Conservation (phyloP, 2,113 vertebrate genomes). For the Pachyramphus minor region DNA sequence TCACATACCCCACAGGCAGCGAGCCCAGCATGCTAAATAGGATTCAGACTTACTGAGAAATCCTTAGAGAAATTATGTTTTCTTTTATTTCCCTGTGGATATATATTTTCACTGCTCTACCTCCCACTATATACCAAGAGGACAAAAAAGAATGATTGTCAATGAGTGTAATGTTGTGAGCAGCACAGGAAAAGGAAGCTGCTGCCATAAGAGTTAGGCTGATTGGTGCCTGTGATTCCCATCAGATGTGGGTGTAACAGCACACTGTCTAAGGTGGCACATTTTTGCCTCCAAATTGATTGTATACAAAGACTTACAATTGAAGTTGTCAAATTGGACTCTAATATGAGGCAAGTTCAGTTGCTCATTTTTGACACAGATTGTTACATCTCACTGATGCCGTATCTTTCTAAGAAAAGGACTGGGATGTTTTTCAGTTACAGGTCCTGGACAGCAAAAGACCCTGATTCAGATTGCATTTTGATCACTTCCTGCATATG, state of each 20-base stretch:
- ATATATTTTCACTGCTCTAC: background rate
- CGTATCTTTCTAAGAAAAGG: background rate
- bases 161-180: background rate
- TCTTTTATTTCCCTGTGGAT: slow-evolving; percentile 36
- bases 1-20: background rate
- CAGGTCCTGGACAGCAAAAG: background rate
- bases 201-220: background rate
- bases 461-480: background rate
- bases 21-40: background rate
- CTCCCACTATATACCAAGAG: background rate
- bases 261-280: background rate
- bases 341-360: background rate
- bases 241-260: fast-evolving
- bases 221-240: background rate
- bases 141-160: background rate
- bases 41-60: slow-evolving; percentile 6
- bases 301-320: background rate
- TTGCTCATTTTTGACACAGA: background rate
- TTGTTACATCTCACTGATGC: background rate
- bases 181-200: background rate
- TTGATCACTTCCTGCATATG: background rate
- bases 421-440: fast-evolving
- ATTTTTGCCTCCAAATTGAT: background rate
- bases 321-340: background rate
- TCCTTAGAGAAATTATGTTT: slow-evolving; percentile 16